phyloP scores from a whole-genome alignment of 92 coral and sea anemone genomes.

The Phenganax marumi region DNA sequence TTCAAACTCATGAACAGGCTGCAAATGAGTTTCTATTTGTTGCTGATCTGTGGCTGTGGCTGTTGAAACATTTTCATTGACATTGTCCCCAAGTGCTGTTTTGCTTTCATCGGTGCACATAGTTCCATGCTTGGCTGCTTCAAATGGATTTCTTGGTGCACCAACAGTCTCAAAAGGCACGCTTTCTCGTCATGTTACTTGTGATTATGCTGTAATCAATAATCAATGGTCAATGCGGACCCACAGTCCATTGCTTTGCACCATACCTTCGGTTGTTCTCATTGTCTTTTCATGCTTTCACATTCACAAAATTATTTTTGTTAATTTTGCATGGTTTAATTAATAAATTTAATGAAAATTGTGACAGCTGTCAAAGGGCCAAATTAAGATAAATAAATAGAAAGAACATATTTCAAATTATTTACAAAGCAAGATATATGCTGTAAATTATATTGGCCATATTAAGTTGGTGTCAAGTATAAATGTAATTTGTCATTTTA shows the following conservation, averaged over 20 bases:
- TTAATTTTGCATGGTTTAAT: too few relatives aligned
- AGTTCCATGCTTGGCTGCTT: conserved; percentile 26
- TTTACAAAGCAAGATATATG: too few relatives aligned
- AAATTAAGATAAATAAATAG: too few relatives aligned
- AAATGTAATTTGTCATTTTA: too few relatives aligned
- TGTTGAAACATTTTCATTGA: conserved; percentile 20
- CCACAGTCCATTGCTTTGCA: conserved; percentile 6
- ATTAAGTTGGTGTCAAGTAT: too few relatives aligned
- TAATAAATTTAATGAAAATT: too few relatives aligned
- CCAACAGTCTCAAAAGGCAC: conserved; percentile 35
- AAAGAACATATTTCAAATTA: too few relatives aligned
- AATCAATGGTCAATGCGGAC: conserved; percentile 20
- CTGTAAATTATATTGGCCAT: too few relatives aligned
- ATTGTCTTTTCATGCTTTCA: conserved; percentile 3
- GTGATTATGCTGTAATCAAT: conserved; percentile 23
- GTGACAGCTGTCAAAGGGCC: too few relatives aligned
- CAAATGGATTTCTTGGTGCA: conserved; percentile 27
- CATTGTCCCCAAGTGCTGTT: background rate
- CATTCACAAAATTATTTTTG: too few relatives aligned
- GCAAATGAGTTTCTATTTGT: background rate
- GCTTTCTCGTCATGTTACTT: conserved; percentile 30
- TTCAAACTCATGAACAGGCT: conserved; percentile 6
- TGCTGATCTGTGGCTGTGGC: background rate
- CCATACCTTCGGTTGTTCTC: background rate
- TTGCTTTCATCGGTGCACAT: background rate